Evolutionary conservation across 2,113 vertebrate species (phyloP), one percentile per base, ranked within the genome.

Genomic region (Lipotes vexillifer): DNA sequence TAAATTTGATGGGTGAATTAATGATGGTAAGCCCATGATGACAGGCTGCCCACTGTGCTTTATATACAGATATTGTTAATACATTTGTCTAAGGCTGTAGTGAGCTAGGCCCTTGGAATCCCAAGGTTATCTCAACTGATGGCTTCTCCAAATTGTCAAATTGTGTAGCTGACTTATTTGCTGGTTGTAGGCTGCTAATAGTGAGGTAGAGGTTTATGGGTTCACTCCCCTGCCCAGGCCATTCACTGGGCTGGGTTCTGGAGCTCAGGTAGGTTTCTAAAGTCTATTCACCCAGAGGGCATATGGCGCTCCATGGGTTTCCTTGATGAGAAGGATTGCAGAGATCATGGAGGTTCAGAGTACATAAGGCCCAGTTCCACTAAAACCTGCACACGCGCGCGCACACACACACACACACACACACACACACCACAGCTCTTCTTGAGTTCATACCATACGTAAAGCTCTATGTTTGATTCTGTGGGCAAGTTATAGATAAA

Each of bases 1-100:
- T 91, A 96, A 87, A 92, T 80, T 80, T 93, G 91, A 90, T 92
- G 33, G 13, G 15, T 96, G 57, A 97, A 92, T 92, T 94, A 83
- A 86, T 95, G 41, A 96, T 91, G 55, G 66, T 78, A 92, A 95
- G 12, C 55, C 75, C 14, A 33, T n/a, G 41, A 95, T 92, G 31
- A 95, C 27, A 72, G 71, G 38, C 78, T 95, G 31, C 33, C 36
- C 46, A 89, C 41, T 92, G 78, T 89, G 46, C 29, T 75, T 91
- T 87, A 77, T 84, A 52, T 89, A 36, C 3, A 66, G 27, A 29
- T 41, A 63, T 90, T 66, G 4, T 85, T 65, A 94, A 72, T 31
- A 25, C 7, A 72, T 92, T 90, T 92, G 21, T 95, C 31, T 96
- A 86, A 82, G 52, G n/a, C 13, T 96, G 1, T 12, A 74, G 15